Evolutionary conservation across 2,113 vertebrate genomes (phyloP).

Genomic region (Fukomys damarensis): DNA sequence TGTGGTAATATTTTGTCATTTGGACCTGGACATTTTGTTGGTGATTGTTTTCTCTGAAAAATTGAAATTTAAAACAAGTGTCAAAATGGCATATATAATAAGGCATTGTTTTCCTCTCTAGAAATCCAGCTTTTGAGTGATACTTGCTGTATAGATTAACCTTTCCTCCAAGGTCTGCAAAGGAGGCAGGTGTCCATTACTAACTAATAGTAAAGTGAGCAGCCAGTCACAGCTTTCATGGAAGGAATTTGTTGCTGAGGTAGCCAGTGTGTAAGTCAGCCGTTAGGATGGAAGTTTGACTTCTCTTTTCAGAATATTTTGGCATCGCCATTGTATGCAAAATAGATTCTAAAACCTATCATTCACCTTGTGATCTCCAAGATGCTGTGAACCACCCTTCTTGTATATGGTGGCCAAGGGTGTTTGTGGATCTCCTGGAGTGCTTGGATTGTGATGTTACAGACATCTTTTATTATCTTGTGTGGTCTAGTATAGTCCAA

Average conservation of each 20-base stretch:
- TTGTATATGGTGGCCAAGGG: neutral
- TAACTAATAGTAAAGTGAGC: neutral
- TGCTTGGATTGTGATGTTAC: neutral
- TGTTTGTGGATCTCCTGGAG: neutral
- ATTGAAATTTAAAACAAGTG: neutral
- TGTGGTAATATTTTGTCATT: slow-evolving; percentile 22
- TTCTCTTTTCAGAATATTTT: neutral
- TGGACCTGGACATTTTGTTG: neutral
- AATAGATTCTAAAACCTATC: neutral
- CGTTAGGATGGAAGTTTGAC: neutral
- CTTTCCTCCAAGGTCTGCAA: neutral
- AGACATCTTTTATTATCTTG: neutral
- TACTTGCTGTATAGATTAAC: neutral
- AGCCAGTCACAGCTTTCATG: neutral
- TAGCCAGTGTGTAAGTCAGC: neutral
- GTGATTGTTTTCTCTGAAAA: neutral
- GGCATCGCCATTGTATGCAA: neutral
- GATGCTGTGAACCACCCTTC: neutral
- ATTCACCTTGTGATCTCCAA: neutral
- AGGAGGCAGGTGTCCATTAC: neutral
- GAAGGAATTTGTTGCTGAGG: neutral
- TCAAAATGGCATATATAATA: neutral
- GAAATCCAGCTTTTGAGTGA: neutral
- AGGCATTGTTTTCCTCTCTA: neutral
- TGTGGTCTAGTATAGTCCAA: neutral